Base-by-base conservation (phyloP, 2,797 vertebrate species). In the Ficedula albicollis region DNA sequence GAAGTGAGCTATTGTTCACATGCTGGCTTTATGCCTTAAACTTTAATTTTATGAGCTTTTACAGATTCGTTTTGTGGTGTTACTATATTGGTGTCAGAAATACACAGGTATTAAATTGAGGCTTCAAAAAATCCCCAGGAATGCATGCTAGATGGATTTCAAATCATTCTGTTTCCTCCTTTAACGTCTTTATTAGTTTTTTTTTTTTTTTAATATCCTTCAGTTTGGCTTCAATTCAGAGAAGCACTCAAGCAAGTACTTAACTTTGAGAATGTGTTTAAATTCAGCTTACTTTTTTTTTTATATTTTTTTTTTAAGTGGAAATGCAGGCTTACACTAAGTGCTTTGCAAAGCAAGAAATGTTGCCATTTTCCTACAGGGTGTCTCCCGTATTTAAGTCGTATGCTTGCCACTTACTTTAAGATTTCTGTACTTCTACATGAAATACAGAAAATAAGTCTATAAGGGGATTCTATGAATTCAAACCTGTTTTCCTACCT, bases 131-230 rank as follows among this genome's bases (percentile, higher is more conserved):
- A 74, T 69, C 39, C 76, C 69, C 39, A 58, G 25, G 22, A 90
- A n/a, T 48, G 10, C 15, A 58, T 15, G 51, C n/a, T 77, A 90
- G 34, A 55, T 64, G n/a, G 27, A 66, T 79, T 91, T 66, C 9
- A 87, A 73, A 75, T 79, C 0, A 73, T 66, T 76, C 38, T 32
- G 6, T 72, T 85, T 91, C 19, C 15, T 7, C 21, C 18, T 89
- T 82, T 72, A 73, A 76, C 19, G 6, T 29, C 29, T 87, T 72
- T 41, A 73, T 93, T 89, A 59, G 11, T 20, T 80, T 89, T 82
- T 92, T 90, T 83, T 41, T 22, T 80, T 89, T 87, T 92, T 90
- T 83, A 36, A 27, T 54, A 58, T 76, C n/a, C 5, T 67, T 74
- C 39, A 59, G 34, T 92, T 92, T 90, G 43, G 12, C 49, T 74